Evolutionary conservation across 2,888 invertebrate species (phyloP), one percentile per base, ranked within the genome.

Genomic region (Phorcus lineatus): DNA sequence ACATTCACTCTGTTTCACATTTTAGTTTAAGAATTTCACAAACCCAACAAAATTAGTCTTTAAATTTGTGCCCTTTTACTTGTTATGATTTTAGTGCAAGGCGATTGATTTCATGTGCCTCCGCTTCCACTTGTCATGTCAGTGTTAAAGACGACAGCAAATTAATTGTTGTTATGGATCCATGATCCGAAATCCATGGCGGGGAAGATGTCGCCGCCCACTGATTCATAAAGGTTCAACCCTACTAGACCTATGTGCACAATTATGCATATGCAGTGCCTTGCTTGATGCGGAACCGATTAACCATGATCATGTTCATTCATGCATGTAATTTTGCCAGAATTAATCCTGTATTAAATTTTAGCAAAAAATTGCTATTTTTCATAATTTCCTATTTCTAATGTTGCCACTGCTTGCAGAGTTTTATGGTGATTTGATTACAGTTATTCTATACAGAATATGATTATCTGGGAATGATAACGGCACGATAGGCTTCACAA

Each of bases 381-480:
- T 70, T 70, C 70, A 70, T 70, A 36, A 70, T 70, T 70, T 36
- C 19, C 31, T 11, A 70, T 31, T 70, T 67, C 31, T 36, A 70
- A 19, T 62, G 62, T 62, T 62, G 16, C 24, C 24, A 28, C 28
- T 62, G 62, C n/a, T 16, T 16, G 24, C 28, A 16, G 62, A 62
- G 62, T 70, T 70, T 70, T 31, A 70, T 70, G 70, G 70, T 70
- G 70, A 70, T 70, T 70, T 70, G 28, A 70, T 70, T 70, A 70
- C n/a, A 70, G 70, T 70, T 70, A 70, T 36, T 40, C 70, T 28
- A n/a, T 24, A 31, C 70, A 31, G 70, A 70, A 70, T 70, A 70
- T 70, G 24, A 70, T 70, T 19, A 70, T 70, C 36, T 70, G 28
- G 16, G 17, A 17, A 36, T 70, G 70, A 36, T 70, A 36, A 36